Evolutionary conservation across 92 coral and sea anemone species (phyloP), one percentile per base, ranked within the genome.

Genomic region (Bergia puertoricense): DNA sequence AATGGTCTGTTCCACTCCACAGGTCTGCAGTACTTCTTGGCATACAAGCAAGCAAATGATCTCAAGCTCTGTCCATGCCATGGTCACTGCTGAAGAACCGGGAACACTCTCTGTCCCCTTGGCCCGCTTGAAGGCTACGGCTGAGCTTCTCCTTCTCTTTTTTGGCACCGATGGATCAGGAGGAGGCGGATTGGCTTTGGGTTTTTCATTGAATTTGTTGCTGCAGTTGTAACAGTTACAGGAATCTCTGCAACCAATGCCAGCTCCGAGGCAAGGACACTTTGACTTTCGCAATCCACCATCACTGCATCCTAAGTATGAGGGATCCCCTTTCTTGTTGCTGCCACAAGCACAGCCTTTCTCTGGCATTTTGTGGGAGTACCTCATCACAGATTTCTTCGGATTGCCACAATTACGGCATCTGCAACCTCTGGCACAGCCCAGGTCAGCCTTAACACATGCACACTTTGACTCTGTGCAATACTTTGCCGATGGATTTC

Each of bases 281-380:
- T 84, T 84, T n/a, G 87, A 84, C 79, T 71, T 84, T 30, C 87
- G 45, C 38, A 84, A 13, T 0, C 79, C 79, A 8, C 78, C 65
- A 30, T 84, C 87, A 36, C 87, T 84, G 67, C 87, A 84, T 16
- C 87, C 87, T 14, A 45, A 23, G 79, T 84, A 84, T 50, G 40
- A 44, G 36, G 87, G 67, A 46, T 84, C 87, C 14, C 79, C 79
- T 84, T 84, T 84, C 30, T 84, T 84, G 43, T 84, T 84, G 54
- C 87, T 84, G n/a, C 87, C 87, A 43, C 87, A 84, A 8, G 87
- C 87, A 48, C 87, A 84, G 62, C 87, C 87, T 73, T 84, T 84
- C 41, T 84, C 87, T 3, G 79, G 87, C 6, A 44, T 15, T 30
- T 84, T 84, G 66, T 48, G 56, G 15, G 30, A 71, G 42, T 44